These are phyloP conservation scores for Origma solitaria DNA, from an alignment of 2,113 vertebrate genomes.

Conservation along the genomic window DNA sequence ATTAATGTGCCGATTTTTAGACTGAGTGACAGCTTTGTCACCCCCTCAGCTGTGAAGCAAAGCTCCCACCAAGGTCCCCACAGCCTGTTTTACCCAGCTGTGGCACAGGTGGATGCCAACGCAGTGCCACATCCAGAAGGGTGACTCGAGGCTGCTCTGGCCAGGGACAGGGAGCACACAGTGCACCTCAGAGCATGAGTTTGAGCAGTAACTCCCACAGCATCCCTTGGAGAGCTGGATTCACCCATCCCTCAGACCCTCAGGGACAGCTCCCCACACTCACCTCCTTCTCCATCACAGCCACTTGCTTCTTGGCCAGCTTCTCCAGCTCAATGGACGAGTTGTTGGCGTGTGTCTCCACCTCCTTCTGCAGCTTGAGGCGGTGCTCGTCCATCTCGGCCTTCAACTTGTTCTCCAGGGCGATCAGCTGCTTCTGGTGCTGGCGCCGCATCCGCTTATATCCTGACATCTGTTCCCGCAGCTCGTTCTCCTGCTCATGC, in stretches of 20 bases:
- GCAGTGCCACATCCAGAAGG: not conserved
- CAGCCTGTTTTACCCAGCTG: not conserved
- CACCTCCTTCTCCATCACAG: slow-evolving; percentile 97
- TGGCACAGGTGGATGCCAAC: not conserved
- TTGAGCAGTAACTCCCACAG: not conserved
- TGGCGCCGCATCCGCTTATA: slow-evolving; percentile 99
- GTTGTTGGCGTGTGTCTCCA: slow-evolving; percentile 98
- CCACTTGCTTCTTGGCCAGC: slow-evolving; percentile 94
- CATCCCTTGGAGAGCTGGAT: not conserved
- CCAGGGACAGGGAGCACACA: not conserved
- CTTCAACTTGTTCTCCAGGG: slow-evolving; percentile 99
- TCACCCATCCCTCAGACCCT: not conserved
- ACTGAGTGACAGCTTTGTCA: not conserved
- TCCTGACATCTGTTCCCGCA: slow-evolving; percentile 99
- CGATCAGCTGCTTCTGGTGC: slow-evolving; percentile 99
- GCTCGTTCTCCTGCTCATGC: slow-evolving; percentile 99
- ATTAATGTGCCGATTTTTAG: accelerated
- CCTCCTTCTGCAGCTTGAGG: slow-evolving; percentile 98
- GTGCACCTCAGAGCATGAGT: accelerated
- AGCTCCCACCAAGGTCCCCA: not conserved
- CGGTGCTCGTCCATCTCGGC: slow-evolving; percentile 99
- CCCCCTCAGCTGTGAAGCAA: not conserved
- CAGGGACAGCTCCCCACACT: not conserved
- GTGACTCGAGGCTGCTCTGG: not conserved
- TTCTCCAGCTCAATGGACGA: slow-evolving; percentile 99